A percentile compares a stretch with the other conserved stretches of the same genome.
Conservation (phyloP, 1,140 invertebrate genomes). For the Papilio xuthus region DNA sequence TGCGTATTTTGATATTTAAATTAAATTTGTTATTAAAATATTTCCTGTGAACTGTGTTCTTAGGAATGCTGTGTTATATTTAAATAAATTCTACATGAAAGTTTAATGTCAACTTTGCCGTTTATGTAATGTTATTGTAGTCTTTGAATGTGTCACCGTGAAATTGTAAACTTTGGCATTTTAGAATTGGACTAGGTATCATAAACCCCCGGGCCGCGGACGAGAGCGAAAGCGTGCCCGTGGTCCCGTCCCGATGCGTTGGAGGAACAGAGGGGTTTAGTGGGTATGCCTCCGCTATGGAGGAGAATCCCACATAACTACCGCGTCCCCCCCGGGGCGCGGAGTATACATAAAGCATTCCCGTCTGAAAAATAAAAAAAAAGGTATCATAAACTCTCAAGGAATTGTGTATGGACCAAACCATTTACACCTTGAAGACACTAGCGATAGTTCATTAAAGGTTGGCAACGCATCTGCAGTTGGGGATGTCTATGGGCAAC, state of each 20-base stretch:
- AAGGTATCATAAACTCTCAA: no score
- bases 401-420: neutral
- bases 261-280: no score
- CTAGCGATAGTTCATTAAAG: neutral
- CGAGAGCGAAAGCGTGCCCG: no score
- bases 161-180: neutral
- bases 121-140: constrained; percentile 8
- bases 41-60: neutral
- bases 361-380: no score
- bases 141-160: neutral
- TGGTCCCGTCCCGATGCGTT: no score
- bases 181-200: neutral
- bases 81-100: neutral
- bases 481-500: no score
- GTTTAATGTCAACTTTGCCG: neutral
- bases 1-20: neutral
- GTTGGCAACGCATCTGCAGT: no score
- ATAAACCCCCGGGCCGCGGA: no score
- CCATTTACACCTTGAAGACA: neutral
- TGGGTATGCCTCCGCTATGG: no score
- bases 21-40: neutral
- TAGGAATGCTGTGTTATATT: neutral
- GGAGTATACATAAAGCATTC: no score
- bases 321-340: no score
- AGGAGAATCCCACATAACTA: no score